Conservation (phyloP, 2,113 vertebrate genomes). For the Atlantisia rogersi region DNA sequence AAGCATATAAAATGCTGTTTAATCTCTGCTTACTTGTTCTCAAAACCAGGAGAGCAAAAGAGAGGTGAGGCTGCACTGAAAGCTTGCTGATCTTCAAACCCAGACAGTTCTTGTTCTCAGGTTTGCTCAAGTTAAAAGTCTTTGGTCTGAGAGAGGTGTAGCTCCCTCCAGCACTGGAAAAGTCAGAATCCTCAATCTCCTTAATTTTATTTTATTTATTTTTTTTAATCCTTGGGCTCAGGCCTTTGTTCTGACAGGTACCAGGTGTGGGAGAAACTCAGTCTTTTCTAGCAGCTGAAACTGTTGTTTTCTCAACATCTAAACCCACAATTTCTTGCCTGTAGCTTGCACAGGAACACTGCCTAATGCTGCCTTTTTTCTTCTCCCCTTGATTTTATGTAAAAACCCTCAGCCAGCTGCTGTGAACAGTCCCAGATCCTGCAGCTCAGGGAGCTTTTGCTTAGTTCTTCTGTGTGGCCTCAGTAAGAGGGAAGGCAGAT, state of each 20-base stretch:
- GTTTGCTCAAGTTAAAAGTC: not conserved
- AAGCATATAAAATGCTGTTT: not conserved
- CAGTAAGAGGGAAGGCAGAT: not conserved
- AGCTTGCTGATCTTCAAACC: not conserved
- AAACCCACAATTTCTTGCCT: not conserved
- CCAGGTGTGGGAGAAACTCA: not conserved
- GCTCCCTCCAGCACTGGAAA: not conserved
- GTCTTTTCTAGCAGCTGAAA: not conserved
- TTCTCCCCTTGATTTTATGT: not conserved
- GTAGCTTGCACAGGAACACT: not conserved
- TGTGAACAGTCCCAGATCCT: not conserved
- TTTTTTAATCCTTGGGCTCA: not conserved
- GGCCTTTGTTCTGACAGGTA: not conserved
- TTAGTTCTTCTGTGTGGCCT: not conserved
- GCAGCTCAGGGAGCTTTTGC: fast-evolving
- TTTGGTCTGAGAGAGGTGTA: not conserved
- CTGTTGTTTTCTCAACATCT: not conserved
- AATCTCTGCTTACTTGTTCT: not conserved
- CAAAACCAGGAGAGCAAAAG: not conserved
- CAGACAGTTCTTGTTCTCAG: not conserved
- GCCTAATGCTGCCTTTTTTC: no score
- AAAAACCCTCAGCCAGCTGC: not conserved
- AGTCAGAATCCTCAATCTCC: not conserved
- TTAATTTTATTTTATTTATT: not conserved
- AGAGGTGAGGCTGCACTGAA: not conserved